Percentiles rank a stretch among this genome's conserved stretches.
phyloP scores from a whole-genome alignment of 1,140 invertebrate species.

The Steinernema feltiae region DNA sequence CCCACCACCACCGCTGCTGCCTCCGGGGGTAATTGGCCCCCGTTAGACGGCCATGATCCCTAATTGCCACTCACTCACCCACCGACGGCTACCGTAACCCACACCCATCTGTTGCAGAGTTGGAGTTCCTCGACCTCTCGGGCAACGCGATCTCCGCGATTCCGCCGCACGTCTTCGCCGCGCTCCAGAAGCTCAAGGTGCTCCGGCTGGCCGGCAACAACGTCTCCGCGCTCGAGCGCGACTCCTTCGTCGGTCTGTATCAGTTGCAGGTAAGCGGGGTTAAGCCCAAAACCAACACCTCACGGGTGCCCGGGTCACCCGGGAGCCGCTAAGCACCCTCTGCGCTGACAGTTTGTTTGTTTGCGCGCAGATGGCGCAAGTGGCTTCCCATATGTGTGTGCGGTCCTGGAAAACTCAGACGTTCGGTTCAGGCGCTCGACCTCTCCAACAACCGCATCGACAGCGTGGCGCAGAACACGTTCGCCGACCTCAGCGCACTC shows the following conservation, averaged over 20 bases:
- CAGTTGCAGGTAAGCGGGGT: constrained; percentile 17
- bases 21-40: not conserved
- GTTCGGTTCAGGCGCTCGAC: not conserved
- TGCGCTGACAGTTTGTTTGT: not conserved
- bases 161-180: not conserved
- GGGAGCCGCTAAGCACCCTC: not conserved
- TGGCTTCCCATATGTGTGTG: not conserved
- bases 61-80: not conserved
- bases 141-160: constrained; percentile 16
- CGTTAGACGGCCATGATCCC: not conserved
- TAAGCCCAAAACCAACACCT: not conserved
- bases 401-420: not conserved
- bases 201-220: constrained; percentile 17
- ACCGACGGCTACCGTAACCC: not conserved
- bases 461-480: not conserved
- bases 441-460: not conserved
- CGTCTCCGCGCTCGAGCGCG: constrained; percentile 1
- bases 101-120: constrained; percentile 6
- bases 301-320: not conserved
- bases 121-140: constrained; percentile 21
- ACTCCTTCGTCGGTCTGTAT: constrained; percentile 17
- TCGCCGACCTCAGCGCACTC: constrained; percentile 18
- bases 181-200: constrained; percentile 19
- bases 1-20: not conserved
- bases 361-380: not conserved